phyloP scores from a whole-genome alignment of 2,113 vertebrate species.

The Oreocharis arfaki region DNA sequence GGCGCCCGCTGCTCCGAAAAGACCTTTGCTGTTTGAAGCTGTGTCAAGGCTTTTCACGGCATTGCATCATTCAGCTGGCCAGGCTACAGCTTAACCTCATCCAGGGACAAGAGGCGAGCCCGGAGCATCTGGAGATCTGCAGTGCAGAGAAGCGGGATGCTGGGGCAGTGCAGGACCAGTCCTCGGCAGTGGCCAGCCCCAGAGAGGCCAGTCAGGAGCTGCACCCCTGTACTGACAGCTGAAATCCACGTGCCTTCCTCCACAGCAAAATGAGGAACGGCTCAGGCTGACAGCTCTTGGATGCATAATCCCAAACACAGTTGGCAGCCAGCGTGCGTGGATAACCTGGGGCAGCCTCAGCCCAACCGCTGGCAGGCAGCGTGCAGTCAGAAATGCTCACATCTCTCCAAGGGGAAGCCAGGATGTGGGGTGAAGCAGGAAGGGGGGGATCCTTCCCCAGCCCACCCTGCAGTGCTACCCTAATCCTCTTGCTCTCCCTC shows the following conservation, averaged over 20 bases:
- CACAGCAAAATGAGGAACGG: not conserved
- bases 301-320: not conserved
- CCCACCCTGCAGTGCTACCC: not conserved
- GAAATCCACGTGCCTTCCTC: not conserved
- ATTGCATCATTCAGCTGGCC: conserved; percentile 29
- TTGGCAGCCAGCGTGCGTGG: accelerated
- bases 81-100: not conserved
- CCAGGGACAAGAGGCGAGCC: not conserved
- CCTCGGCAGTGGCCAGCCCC: not conserved
- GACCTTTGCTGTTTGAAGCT: conserved; percentile 30
- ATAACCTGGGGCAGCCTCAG: not conserved
- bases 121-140: not conserved
- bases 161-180: not conserved
- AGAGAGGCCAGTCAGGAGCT: not conserved
- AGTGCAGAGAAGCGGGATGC: not conserved
- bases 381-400: accelerated
- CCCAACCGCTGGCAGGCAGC: accelerated
- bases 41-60: not conserved
- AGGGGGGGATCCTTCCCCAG: not conserved
- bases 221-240: not conserved
- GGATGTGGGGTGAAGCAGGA: accelerated
- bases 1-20: not conserved
- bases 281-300: not conserved
- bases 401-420: not conserved
- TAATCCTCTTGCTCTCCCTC: not conserved